Conservation (phyloP, 2,888 invertebrate genomes). For the Eristalis tenax region DNA sequence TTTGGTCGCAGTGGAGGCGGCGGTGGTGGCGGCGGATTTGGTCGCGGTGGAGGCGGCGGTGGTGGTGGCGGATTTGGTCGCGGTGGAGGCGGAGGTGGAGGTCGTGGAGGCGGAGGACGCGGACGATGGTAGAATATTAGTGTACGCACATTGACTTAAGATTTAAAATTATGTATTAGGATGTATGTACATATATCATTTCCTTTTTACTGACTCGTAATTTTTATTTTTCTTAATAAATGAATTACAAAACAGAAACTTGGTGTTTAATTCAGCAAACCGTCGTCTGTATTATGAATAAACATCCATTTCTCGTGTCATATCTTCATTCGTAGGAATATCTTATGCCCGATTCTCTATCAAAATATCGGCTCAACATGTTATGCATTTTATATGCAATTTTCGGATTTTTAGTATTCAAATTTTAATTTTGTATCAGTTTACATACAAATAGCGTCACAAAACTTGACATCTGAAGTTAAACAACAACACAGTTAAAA, state of each 20-base stretch:
- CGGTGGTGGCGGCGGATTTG: constrained; percentile 37
- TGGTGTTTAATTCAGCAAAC: background rate
- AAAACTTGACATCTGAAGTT: background rate
- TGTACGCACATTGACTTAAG: constrained; percentile 12
- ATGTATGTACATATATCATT: constrained; percentile 18
- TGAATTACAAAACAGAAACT: constrained; percentile 1
- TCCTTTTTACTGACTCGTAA: constrained; percentile 22
- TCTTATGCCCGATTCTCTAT: too few species aligned
- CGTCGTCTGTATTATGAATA: background rate
- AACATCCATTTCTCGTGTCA: too few species aligned
- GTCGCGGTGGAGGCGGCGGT: constrained; percentile 51
- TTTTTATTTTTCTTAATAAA: constrained; percentile 28
- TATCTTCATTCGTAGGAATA: too few species aligned
- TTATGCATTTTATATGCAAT: too few species aligned
- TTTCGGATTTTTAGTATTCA: too few species aligned
- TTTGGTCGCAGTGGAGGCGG: constrained; percentile 64
- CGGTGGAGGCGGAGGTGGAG: constrained; percentile 51
- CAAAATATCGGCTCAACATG: too few species aligned
- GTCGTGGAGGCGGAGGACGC: constrained; percentile 35
- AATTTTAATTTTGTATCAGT: too few species aligned
- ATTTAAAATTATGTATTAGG: background rate
- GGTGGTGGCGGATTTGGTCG: constrained; percentile 39
- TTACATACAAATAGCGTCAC: too few species aligned
- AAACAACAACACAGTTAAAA: background rate
- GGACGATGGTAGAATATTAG: constrained; percentile 39